A percentile compares a stretch with the other conserved stretches of the same genome.
These are phyloP conservation scores for Ladona fulva DNA, from an alignment of 1,140 invertebrate genomes.

Conservation along the genomic window DNA sequence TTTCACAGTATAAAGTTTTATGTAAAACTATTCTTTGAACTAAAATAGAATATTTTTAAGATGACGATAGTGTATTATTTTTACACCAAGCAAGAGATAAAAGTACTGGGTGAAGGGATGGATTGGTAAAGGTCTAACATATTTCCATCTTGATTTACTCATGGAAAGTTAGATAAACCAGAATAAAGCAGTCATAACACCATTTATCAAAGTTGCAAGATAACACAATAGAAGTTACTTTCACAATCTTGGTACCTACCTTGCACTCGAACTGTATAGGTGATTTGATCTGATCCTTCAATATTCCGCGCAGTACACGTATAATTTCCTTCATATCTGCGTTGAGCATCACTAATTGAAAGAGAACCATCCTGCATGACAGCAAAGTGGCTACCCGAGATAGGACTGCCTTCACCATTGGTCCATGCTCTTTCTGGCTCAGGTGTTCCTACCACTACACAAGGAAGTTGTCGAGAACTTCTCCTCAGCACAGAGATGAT, in stretches of 20 bases:
- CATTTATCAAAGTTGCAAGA: no score
- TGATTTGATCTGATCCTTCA: slow-evolving; percentile 36
- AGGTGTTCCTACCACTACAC: slow-evolving; percentile 36
- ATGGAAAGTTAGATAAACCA: no score
- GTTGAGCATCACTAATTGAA: slow-evolving; percentile 24
- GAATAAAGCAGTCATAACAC: no score
- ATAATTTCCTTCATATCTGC: slow-evolving; percentile 27
- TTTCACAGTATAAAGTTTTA: no score
- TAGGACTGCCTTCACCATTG: slow-evolving; percentile 21
- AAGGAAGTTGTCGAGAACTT: slow-evolving; percentile 33
- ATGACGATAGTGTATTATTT: no score
- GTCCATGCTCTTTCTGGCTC: slow-evolving; percentile 35
- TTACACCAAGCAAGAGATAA: no score
- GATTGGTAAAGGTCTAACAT: no score
- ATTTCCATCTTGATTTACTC: no score
- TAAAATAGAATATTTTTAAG: no score
- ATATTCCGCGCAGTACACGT: slow-evolving; percentile 26
- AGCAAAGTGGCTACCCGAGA: slow-evolving; percentile 23
- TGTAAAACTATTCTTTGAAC: no score
- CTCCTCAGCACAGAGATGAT: slow-evolving; percentile 27
- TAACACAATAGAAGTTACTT: no score
- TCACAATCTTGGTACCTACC: slow-evolving; percentile 29
- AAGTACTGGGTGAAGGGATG: no score
- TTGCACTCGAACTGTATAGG: slow-evolving; percentile 38
- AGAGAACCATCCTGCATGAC: slow-evolving; percentile 23